Percentiles rank a stretch among this genome's conserved stretches.
Conservation (phyloP, 1,140 invertebrate species). For the Rhagoletis pomonella region DNA sequence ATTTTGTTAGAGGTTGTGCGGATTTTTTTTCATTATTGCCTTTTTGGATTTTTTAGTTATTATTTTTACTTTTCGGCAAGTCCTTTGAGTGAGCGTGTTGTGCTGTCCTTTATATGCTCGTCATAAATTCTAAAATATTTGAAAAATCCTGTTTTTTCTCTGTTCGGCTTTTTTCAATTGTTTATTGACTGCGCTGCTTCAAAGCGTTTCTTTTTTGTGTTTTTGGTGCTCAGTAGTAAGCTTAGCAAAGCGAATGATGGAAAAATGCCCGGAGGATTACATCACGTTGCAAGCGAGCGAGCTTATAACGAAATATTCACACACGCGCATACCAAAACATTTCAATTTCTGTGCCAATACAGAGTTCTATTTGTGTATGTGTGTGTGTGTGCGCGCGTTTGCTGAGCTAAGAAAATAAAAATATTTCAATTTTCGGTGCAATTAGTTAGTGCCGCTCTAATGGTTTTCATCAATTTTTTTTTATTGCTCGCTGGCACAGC, state of each 20-base stretch:
- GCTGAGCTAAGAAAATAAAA: not conserved
- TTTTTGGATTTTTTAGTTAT: not conserved
- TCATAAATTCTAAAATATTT: constrained; percentile 51
- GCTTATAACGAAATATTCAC: not conserved
- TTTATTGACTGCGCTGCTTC: not conserved
- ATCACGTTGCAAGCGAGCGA: not conserved
- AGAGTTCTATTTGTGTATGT: not conserved
- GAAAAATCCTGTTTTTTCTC: not conserved
- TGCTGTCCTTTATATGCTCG: constrained; percentile 20
- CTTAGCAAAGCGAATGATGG: constrained; percentile 15
- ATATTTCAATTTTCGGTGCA: constrained; percentile 38
- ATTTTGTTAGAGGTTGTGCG: constrained; percentile 16
- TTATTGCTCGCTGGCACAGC: not conserved
- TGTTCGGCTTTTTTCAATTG: not conserved
- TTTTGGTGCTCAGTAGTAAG: not conserved
- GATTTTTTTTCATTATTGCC: not conserved
- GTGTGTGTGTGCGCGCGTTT: too few species aligned
- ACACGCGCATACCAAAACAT: not conserved
- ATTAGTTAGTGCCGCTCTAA: constrained; percentile 48
- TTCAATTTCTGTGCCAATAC: not conserved
- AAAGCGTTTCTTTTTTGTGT: not conserved
- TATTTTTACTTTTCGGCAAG: not conserved
- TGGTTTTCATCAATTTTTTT: constrained; percentile 33
- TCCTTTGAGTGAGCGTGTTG: not conserved
- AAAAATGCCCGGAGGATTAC: constrained; percentile 30